Percentiles rank a stretch among this genome's conserved stretches.
phyloP scores from a whole-genome alignment of 2,888 invertebrate species.

The Drosophila paracracens region DNA sequence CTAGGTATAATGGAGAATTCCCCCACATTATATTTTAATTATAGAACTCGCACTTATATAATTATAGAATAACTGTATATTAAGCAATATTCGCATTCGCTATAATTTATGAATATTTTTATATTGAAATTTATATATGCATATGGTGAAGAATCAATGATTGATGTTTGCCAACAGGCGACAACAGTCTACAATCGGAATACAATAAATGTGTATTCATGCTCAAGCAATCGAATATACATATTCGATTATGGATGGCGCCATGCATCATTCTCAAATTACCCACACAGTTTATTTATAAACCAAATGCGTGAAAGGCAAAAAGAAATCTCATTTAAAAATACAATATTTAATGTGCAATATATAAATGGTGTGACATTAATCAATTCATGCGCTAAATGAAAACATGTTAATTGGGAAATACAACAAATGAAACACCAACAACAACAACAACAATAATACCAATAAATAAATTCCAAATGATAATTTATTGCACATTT shows the following conservation, averaged over 20 bases:
- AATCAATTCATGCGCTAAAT: slow-evolving; percentile 71
- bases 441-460: slow-evolving; percentile 2
- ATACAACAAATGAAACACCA: not conserved
- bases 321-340: slow-evolving; percentile 45
- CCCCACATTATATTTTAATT: not conserved
- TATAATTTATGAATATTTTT: slow-evolving; percentile 17
- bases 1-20: not conserved
- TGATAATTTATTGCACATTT: slow-evolving; percentile 53
- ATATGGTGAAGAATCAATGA: slow-evolving; percentile 18
- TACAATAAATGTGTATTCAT: slow-evolving; percentile 9
- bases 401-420: slow-evolving; percentile 71
- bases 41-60: too few species aligned
- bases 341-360: slow-evolving; percentile 56
- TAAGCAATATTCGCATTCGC: not conserved
- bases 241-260: slow-evolving; percentile 42
- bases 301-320: slow-evolving; percentile 19
- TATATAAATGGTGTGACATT: slow-evolving; percentile 61
- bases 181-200: slow-evolving; percentile 7
- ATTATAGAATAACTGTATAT: not conserved
- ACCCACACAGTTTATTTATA: slow-evolving; percentile 52
- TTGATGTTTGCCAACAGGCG: slow-evolving; percentile 28
- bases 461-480: slow-evolving; percentile 9
- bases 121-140: slow-evolving; percentile 11
- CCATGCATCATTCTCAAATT: slow-evolving; percentile 60
- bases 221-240: slow-evolving; percentile 31